A percentile compares a stretch with the other conserved stretches of the same genome.
Evolutionary conservation across 1,140 invertebrate genomes (phyloP).

Genomic region (Aphaenogaster floridana): DNA sequence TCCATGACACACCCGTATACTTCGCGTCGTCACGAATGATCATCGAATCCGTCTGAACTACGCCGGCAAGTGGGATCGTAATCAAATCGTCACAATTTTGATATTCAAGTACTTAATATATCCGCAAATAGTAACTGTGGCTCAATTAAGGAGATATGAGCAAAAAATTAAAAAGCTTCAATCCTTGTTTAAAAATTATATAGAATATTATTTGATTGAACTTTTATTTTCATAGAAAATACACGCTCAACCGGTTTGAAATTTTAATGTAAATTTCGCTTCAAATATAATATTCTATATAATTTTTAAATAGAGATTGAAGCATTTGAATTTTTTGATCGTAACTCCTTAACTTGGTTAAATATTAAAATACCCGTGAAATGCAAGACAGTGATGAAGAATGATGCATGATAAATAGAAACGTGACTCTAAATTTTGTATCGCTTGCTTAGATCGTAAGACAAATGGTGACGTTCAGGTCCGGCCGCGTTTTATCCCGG

Average conservation of each 20-base stretch:
- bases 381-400: not conserved
- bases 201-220: too few relatives aligned
- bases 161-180: too few relatives aligned
- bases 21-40: conserved; percentile 41
- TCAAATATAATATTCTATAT: too few relatives aligned
- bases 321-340: too few relatives aligned
- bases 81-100: not conserved
- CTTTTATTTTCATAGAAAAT: too few relatives aligned
- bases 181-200: too few relatives aligned
- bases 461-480: not conserved
- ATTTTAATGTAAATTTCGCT: too few relatives aligned
- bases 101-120: not conserved
- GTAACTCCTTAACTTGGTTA: not conserved
- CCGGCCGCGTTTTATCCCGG: not conserved
- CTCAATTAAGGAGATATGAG: not conserved
- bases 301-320: too few relatives aligned
- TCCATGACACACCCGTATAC: conserved; percentile 49
- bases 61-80: not conserved
- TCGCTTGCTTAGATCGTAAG: not conserved
- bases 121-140: not conserved
- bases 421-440: not conserved
- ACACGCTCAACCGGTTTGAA: too few relatives aligned
- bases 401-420: not conserved
- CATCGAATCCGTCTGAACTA: conserved; percentile 17
- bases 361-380: not conserved